Evolutionary conservation across 2,113 vertebrate genomes (phyloP), one percentile per base, ranked within the genome.

Genomic region (Podarcis muralis): DNA sequence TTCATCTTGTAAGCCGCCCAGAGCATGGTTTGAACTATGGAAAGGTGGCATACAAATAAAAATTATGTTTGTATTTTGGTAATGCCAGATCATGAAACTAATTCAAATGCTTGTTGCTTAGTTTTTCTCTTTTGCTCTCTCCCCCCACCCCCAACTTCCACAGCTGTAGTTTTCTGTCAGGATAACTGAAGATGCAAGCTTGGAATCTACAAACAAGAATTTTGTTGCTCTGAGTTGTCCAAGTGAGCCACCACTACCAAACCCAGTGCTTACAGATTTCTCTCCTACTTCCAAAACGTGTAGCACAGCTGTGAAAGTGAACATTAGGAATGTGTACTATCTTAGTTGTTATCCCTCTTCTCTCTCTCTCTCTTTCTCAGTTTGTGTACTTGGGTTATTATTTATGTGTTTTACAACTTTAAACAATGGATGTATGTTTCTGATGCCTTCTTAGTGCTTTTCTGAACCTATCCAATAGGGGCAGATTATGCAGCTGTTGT

Each of bases 271-370:
- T 97, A 96, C 93, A 91, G 96, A 96, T 95, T 97, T 97, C 87
- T 95, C 97, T 97, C 96, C 96, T 96, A 95, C 95, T 97, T 96
- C 97, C 97, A 96, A 98, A 97, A 98, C 93, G 97, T 98, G 98
- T 99, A 98, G 98, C 98, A 98, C 98, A 98, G 98, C 98, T 97
- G 98, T 99, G 98, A 98, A 98, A 97, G 98, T 98, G 97, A 98
- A 97, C 95, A 96, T 96, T 99, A 98, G 98, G 97, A 97, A 97
- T 93, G 97, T 98, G 98, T 98, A 97, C 96, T 98, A 97, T 97
- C 97, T 96, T 99, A 97, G 96, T 97, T 98, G 98, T 99, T 96
- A 96, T 94, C 96, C 97, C 98, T 98, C 94, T 97, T 98, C 97
- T 97, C 95, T 97, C 93, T 98, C 97, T 97, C 95, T 95, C 97